Base-by-base conservation (phyloP, 2,113 vertebrate genomes). In the Riparia riparia region DNA sequence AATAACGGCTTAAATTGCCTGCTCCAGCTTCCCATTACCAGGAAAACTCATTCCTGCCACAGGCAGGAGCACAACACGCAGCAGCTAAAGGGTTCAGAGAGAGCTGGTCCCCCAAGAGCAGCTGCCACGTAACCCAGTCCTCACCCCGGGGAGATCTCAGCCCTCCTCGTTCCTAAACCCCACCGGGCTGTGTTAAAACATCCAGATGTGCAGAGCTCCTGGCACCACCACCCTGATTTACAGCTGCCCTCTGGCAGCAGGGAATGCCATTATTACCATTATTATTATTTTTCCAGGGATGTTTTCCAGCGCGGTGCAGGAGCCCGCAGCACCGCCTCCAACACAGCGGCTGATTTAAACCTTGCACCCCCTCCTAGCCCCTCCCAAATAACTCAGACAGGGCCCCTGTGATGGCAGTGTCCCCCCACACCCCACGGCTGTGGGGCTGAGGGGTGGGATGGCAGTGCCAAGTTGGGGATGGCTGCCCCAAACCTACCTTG, bases 1-100 rank as follows among this genome's bases (percentile, higher is more conserved):
- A 97, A 97, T 96, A 97, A 97, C 37, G 63, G 87, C 96, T 94
- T 73, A 51, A 89, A 93, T 82, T 95, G 79, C 89, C 93, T 90
- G 93, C 12, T 12, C 92, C 18, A 61, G 92, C 89, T 91, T 93
- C 71, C 6, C 86, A 37, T 95, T 79, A 85, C 21, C 3, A 41
- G 88, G 93, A 91, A 90, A 97, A 50, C 90, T 96, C 91, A 80
- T 93, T 91, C 54, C 86, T 91, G 53, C 80, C 84, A 19, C 37
- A 53, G 7, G 70, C 49, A 87, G 73, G 90, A 92, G 39, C 66
- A 54, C 5, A 31, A 20, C 11, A 28, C 2, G 0, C 37, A 60
- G 42, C 50, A 49, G 60, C 47, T 26, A 20, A 45, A 6, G 3
- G 56, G 29, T 51, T 56, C n/a, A 42, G 71, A 2, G 0, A 0